These are phyloP conservation scores for Natator depressus DNA, from an alignment of 2,113 vertebrate genomes.

Conservation along the genomic window DNA sequence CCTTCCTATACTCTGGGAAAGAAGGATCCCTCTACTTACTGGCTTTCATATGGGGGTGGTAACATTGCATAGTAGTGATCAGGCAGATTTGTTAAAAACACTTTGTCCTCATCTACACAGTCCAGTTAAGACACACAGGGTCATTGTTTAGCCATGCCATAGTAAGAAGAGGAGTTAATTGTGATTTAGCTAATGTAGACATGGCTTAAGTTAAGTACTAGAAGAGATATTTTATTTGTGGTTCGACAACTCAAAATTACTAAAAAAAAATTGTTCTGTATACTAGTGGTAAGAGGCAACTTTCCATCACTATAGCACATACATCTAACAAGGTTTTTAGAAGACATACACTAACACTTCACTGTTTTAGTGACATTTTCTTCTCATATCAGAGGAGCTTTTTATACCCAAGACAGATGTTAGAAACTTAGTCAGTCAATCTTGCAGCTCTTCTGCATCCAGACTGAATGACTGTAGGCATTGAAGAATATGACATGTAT, in stretches of 20 bases:
- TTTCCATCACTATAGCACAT: neutral
- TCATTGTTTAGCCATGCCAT: neutral
- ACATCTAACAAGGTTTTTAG: constrained; percentile 21
- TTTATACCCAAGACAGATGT: constrained; percentile 40
- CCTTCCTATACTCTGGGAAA: neutral
- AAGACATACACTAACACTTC: constrained; percentile 32
- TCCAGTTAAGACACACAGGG: neutral
- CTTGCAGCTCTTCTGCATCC: neutral
- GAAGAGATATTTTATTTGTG: neutral
- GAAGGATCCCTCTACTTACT: neutral
- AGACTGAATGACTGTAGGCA: constrained; percentile 28
- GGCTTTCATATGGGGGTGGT: too few relatives aligned
- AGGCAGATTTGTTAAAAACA: neutral
- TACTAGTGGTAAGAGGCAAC: neutral
- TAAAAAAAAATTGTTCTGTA: neutral
- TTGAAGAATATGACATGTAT: neutral
- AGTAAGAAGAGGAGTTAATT: neutral
- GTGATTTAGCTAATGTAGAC: neutral
- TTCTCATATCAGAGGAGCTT: constrained; percentile 33
- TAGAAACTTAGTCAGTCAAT: constrained; percentile 9
- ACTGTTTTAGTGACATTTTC: constrained; percentile 49
- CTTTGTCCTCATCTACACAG: neutral
- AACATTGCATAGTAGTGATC: neutral
- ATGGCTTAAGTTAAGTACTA: neutral
- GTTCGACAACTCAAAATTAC: neutral